Evolutionary conservation across 2,113 vertebrate species (phyloP).

Genomic region (Ceuthmochares aereus): DNA sequence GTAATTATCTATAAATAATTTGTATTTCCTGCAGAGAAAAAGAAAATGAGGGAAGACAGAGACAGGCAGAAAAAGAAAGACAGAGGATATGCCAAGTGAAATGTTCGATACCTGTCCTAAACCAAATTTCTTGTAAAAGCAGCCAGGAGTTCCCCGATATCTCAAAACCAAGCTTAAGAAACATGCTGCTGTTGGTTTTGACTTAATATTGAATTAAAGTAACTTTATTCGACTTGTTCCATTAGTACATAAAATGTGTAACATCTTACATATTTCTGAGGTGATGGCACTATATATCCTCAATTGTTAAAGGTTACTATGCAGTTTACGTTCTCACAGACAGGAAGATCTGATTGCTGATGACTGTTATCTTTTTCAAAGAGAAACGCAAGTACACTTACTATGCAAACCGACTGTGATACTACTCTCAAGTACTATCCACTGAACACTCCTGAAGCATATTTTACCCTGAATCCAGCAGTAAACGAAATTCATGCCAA

Average conservation of each 20-base stretch:
- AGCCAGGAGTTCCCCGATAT: background rate
- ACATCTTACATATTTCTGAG: background rate
- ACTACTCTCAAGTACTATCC: background rate
- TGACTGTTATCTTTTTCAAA: background rate
- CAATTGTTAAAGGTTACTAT: background rate
- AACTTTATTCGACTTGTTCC: background rate
- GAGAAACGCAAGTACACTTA: background rate
- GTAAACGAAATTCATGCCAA: conserved; percentile 55
- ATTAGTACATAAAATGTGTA: background rate
- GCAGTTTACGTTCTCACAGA: background rate
- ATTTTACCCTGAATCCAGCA: background rate
- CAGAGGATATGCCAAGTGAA: conserved; percentile 59
- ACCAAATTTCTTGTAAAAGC: conserved; percentile 20
- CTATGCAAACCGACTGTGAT: background rate
- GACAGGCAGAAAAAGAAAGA: conserved; percentile 49
- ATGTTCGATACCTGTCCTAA: conserved; percentile 52
- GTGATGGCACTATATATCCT: background rate
- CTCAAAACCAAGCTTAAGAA: background rate
- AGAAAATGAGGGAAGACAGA: conserved; percentile 46
- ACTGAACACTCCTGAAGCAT: background rate
- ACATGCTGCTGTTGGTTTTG: fast-evolving
- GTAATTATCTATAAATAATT: conserved; percentile 82
- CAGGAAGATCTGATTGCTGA: background rate
- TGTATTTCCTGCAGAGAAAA: conserved; percentile 71
- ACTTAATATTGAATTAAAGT: background rate